Percentiles rank a stretch among this genome's conserved stretches.
phyloP scores from a whole-genome alignment of 2,113 vertebrate species.

The Beaufortia kweichowensis region DNA sequence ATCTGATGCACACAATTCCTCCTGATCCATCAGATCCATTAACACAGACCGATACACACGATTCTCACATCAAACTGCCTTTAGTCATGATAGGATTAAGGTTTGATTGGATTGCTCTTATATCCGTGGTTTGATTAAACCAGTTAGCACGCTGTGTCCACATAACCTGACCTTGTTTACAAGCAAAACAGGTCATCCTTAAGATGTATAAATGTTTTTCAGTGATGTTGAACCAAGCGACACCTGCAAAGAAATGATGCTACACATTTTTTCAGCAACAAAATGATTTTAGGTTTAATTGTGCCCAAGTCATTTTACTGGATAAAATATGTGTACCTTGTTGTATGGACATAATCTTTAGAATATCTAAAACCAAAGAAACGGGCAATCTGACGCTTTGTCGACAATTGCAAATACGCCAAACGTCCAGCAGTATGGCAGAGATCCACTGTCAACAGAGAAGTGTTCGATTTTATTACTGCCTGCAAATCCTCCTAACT shows the following conservation, averaged over 20 bases:
- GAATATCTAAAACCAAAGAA: no score
- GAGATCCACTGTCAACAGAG: constrained; percentile 54
- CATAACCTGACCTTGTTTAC: not conserved
- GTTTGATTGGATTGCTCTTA: not conserved
- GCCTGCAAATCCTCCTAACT: constrained; percentile 69
- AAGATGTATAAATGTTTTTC: no score
- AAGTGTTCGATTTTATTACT: constrained; percentile 56
- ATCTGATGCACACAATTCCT: not conserved
- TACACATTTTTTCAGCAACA: no score
- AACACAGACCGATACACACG: not conserved
- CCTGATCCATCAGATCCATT: not conserved
- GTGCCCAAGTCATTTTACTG: no score
- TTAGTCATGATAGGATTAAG: constrained; percentile 43
- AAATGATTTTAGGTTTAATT: no score
- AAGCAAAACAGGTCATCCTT: not conserved
- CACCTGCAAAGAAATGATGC: no score
- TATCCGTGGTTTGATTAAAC: not conserved
- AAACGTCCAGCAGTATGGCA: constrained; percentile 34
- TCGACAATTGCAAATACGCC: not conserved
- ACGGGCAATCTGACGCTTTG: no score
- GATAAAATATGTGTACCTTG: no score
- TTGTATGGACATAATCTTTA: no score
- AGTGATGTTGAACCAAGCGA: no score
- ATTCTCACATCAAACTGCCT: constrained; percentile 1
- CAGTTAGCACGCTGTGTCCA: not conserved